Conservation (phyloP, 2,113 vertebrate species). For the Brachypodius melanocephalos region DNA sequence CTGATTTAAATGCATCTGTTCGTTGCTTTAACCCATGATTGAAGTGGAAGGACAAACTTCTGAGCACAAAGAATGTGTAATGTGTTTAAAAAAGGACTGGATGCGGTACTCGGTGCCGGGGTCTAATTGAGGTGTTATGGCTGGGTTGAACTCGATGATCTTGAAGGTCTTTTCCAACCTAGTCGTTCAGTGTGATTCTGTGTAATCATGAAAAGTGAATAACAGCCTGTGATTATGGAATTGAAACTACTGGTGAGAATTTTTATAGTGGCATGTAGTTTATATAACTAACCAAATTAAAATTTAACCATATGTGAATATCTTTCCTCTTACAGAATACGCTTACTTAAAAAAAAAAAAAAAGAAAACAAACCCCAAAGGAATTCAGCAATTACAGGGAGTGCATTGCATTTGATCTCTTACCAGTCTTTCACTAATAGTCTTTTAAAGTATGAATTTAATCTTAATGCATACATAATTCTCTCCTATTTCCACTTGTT, state of each 20-base stretch:
- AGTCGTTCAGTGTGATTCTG: not conserved
- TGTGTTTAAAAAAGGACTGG: not conserved
- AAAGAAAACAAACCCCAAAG: not conserved
- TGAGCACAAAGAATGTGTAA: not conserved
- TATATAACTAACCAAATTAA: constrained; percentile 47
- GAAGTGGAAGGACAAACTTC: constrained; percentile 46
- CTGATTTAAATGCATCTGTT: constrained; percentile 8
- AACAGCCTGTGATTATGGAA: constrained; percentile 50
- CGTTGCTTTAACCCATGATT: constrained; percentile 23
- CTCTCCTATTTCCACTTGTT: constrained; percentile 8
- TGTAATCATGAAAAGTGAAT: constrained; percentile 30
- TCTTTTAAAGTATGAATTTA: constrained; percentile 16
- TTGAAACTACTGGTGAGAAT: constrained; percentile 48
- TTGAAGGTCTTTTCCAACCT: not conserved
- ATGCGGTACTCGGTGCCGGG: not conserved
- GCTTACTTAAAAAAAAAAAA: not conserved
- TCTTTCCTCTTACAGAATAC: not conserved
- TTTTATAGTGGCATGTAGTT: constrained; percentile 56
- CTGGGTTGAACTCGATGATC: not conserved
- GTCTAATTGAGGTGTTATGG: not conserved
- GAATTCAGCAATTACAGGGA: not conserved
- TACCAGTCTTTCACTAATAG: not conserved
- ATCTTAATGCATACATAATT: not conserved
- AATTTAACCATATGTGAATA: constrained; percentile 45
- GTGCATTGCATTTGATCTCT: not conserved